Evolutionary conservation across 2,797 vertebrate genomes (phyloP), one percentile per base, ranked within the genome.

Genomic region (Cuniculus paca): DNA sequence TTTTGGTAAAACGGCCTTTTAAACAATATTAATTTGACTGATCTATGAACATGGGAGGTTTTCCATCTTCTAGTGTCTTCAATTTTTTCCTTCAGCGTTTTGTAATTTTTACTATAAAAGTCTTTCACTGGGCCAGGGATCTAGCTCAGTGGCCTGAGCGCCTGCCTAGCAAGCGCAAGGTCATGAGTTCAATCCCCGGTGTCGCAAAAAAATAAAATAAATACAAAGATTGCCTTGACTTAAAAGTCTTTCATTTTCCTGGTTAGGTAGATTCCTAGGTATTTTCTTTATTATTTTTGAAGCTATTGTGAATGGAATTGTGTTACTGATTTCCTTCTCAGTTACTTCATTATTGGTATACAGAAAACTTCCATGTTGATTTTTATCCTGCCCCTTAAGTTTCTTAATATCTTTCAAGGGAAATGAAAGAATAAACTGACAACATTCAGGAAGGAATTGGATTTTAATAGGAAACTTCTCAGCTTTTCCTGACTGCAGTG

Each of bases 361-460:
- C 8, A 45, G 72, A 48, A 31, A 48, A 48, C 2, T 75, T 74
- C 9, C 28, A 31, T 48, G 72, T 17, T 31, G 26, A 48, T 75
- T 31, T 75, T 48, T 75, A 48, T 31, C 26, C 42, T 48, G 42
- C 28, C 3, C 45, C 42, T 93, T 0, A 3, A 63, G 31, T 72
- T 61, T 80, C 39, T 75, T 48, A 61, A 42, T 79, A 22, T 83
- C 50, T 86, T 91, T 63, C 63, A 83, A 91, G 36, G 2, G 2
- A 75, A 92, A 42, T 20, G 48, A 86, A 95, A 20, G 81, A 77
- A 86, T 87, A 79, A 54, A 8, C 60, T 75, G 56, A 65, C 74
- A 54, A n/a, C 48, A 31, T 85, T 87, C 61, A 94, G 39, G 80
- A 91, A 78, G 36, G 58, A 91, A 81, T 13, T 88, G 88, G 52